Evolutionary conservation across 2,113 vertebrate species (phyloP).

Genomic region (Miniopterus natalensis): DNA sequence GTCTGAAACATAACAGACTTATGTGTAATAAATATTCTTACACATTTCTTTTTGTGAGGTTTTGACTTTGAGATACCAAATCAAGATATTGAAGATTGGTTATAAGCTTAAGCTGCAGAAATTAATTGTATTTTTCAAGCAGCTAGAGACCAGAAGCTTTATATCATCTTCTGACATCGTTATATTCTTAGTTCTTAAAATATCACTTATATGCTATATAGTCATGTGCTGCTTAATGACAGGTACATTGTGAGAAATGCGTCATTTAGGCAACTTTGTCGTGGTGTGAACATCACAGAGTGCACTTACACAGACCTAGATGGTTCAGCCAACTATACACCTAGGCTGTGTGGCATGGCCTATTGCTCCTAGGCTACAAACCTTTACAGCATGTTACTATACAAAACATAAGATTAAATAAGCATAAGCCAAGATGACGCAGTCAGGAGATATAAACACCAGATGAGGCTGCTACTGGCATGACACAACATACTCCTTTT

Average conservation of each 20-base stretch:
- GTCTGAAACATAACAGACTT: background rate
- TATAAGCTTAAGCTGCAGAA: conserved; percentile 15
- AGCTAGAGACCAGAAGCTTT: background rate
- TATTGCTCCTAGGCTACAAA: background rate
- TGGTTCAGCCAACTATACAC: background rate
- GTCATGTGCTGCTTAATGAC: background rate
- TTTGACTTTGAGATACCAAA: conserved; percentile 29
- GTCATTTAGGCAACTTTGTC: background rate
- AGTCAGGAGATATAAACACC: background rate
- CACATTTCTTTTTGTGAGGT: background rate
- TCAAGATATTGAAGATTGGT: background rate
- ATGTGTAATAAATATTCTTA: background rate
- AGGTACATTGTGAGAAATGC: background rate
- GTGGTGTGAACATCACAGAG: background rate
- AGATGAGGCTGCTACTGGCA: background rate
- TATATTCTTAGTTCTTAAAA: conserved; percentile 41
- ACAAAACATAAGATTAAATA: background rate
- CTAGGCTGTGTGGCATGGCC: background rate
- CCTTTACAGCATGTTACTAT: background rate
- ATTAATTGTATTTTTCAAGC: conserved; percentile 17
- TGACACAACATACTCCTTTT: background rate
- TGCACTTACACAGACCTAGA: background rate
- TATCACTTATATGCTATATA: background rate
- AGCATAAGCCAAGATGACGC: background rate
- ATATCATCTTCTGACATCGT: background rate